These are phyloP conservation scores for Oceanites oceanicus DNA, from an alignment of 2,113 vertebrate genomes.

Conservation along the genomic window DNA sequence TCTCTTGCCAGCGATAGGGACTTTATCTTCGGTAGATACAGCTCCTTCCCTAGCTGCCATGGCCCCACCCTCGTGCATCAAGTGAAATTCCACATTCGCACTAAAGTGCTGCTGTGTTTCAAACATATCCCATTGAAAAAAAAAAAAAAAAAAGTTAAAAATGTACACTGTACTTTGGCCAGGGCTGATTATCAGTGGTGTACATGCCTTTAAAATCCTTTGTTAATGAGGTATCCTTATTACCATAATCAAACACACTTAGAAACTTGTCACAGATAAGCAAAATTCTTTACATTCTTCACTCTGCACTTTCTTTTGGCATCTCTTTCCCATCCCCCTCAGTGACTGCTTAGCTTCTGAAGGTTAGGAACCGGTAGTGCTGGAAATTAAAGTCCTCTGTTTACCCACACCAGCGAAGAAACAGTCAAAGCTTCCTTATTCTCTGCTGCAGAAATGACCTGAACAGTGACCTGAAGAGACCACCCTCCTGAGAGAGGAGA, in stretches of 20 bases:
- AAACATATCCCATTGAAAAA: background rate
- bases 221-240: constrained; percentile 53
- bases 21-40: constrained; percentile 4
- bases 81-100: constrained; percentile 9
- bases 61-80: background rate
- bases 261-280: constrained; percentile 63
- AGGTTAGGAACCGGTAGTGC: constrained; percentile 5
- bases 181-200: constrained; percentile 42
- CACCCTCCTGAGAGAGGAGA: constrained; percentile 54
- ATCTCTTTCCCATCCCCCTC: constrained; percentile 14
- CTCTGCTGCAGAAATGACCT: constrained; percentile 29
- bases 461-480: constrained; percentile 41
- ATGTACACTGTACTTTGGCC: background rate
- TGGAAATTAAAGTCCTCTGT: constrained; percentile 31
- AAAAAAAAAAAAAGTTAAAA: background rate
- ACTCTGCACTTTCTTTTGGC: constrained; percentile 30
- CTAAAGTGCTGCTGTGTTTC: background rate
- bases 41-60: background rate
- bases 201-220: constrained; percentile 55
- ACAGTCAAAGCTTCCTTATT: constrained; percentile 17
- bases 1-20: background rate
- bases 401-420: constrained; percentile 25
- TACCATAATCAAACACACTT: constrained; percentile 59
- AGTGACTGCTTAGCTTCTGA: background rate
- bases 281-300: constrained; percentile 59